phyloP scores from a whole-genome alignment of 2,888 invertebrate species.

The Marasmarcha lunaedactyla region DNA sequence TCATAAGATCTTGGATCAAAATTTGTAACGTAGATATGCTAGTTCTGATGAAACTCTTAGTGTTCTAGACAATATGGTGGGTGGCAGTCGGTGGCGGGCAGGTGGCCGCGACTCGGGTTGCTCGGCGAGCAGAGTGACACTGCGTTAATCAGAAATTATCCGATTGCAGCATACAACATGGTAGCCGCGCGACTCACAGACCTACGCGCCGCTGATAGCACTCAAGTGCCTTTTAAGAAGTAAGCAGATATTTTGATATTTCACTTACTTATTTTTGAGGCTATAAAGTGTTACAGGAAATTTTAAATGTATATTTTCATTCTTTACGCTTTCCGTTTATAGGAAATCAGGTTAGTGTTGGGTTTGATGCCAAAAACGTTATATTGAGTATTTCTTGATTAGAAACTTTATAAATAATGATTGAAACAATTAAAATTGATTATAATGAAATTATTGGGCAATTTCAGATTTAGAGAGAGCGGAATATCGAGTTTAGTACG shows the following conservation, averaged over 20 bases:
- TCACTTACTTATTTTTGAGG: too few species aligned
- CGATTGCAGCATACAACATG: conserved; percentile 97
- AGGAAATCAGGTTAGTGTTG: conserved; percentile 59
- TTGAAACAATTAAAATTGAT: neutral
- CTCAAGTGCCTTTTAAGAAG: conserved; percentile 99
- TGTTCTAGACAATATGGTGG: conserved; percentile 64
- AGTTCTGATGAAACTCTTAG: neutral
- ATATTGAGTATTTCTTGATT: too few species aligned
- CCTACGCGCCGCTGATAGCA: conserved; percentile 92
- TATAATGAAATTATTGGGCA: neutral
- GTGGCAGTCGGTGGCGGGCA: conserved; percentile 24
- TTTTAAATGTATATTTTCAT: conserved; percentile 14
- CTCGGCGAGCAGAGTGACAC: conserved; percentile 20
- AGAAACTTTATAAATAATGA: too few species aligned
- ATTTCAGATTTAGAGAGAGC: conserved; percentile 88
- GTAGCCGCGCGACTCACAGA: conserved; percentile 97
- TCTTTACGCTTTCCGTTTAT: conserved; percentile 24
- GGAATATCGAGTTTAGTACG: conserved; percentile 93
- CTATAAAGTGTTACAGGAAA: too few species aligned
- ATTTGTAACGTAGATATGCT: too few species aligned
- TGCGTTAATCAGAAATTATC: conserved; percentile 75
- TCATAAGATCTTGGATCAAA: too few species aligned
- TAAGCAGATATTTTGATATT: conserved; percentile 72
- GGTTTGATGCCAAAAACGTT: neutral
- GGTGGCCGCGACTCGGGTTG: conserved; percentile 17